These are phyloP conservation scores for Campoplex capitator DNA, from an alignment of 2,888 invertebrate genomes.

Conservation along the genomic window DNA sequence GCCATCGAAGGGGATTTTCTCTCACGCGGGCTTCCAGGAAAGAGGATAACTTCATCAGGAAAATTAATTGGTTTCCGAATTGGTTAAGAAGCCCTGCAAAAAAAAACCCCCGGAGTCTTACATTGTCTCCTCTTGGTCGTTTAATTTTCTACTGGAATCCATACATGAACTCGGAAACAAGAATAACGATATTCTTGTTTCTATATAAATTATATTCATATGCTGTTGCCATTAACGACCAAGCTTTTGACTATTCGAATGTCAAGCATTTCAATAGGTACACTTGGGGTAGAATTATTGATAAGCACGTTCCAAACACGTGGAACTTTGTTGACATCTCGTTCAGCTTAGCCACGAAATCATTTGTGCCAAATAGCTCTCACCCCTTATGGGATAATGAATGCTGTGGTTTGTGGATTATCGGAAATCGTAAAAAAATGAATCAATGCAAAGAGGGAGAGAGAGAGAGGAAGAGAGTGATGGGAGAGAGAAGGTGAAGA, in stretches of 20 bases:
- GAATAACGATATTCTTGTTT: background rate
- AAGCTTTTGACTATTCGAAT: slow-evolving; percentile 11
- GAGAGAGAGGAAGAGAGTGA: slow-evolving; percentile 8
- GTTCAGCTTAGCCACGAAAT: slow-evolving; percentile 33
- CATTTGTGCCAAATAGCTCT: slow-evolving; percentile 53
- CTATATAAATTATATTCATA: too few relatives aligned
- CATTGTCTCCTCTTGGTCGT: slow-evolving; percentile 4
- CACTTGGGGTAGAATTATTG: slow-evolving; percentile 26
- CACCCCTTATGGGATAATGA: slow-evolving; percentile 40
- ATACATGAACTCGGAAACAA: slow-evolving; percentile 10
- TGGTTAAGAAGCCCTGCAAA: slow-evolving; percentile 37
- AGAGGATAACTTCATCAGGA: slow-evolving; percentile 34
- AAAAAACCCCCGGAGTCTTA: slow-evolving; percentile 36
- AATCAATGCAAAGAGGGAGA: background rate
- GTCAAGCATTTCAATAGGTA: background rate
- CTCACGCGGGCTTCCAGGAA: slow-evolving; percentile 5
- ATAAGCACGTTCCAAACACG: background rate
- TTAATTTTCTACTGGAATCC: slow-evolving; percentile 49
- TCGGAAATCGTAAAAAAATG: slow-evolving; percentile 22
- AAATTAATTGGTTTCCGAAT: slow-evolving; percentile 53
- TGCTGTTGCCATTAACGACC: background rate
- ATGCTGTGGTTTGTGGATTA: background rate
- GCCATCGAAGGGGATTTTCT: slow-evolving; percentile 15
- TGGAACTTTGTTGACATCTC: slow-evolving; percentile 4
- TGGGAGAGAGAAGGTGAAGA: background rate